Evolutionary conservation across 1,140 invertebrate genomes (phyloP).

Genomic region (Dinothrombium tinctorium): DNA sequence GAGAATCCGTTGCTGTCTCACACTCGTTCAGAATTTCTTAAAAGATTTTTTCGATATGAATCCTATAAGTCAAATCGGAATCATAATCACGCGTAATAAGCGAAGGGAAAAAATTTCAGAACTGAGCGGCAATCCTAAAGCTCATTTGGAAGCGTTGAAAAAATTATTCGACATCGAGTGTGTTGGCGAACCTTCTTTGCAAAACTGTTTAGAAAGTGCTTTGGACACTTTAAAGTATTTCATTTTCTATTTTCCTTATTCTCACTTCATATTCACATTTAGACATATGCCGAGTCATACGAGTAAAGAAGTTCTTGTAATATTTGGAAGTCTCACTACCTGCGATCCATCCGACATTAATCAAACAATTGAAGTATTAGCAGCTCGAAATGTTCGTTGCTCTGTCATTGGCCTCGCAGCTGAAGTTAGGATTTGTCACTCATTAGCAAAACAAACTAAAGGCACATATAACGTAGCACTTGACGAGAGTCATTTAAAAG

Average conservation of each 20-base stretch:
- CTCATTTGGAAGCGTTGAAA: constrained; percentile 23
- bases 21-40: constrained; percentile 64
- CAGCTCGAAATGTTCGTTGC: constrained; percentile 40
- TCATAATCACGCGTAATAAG: constrained; percentile 76
- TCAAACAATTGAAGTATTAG: constrained; percentile 50
- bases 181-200: constrained; percentile 72
- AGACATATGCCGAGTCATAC: constrained; percentile 71
- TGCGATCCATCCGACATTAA: constrained; percentile 87
- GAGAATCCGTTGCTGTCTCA: constrained; percentile 60
- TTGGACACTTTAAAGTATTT: constrained; percentile 42
- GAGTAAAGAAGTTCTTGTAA: constrained; percentile 38
- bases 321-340: constrained; percentile 79
- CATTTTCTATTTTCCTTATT: constrained; percentile 1
- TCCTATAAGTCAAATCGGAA: constrained; percentile 84
- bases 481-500: constrained; percentile 69
- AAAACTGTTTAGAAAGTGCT: constrained; percentile 77
- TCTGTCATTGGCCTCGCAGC: constrained; percentile 83
- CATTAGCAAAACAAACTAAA: constrained; percentile 53
- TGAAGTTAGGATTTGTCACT: constrained; percentile 73
- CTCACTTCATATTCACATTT: constrained; percentile 10
- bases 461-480: constrained; percentile 53
- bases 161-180: constrained; percentile 22
- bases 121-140: constrained; percentile 29
- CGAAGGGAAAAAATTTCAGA: constrained; percentile 74
- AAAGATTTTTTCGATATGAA: constrained; percentile 96